phyloP scores from a whole-genome alignment of 2,113 vertebrate genomes.

The Procapra przewalskii region DNA sequence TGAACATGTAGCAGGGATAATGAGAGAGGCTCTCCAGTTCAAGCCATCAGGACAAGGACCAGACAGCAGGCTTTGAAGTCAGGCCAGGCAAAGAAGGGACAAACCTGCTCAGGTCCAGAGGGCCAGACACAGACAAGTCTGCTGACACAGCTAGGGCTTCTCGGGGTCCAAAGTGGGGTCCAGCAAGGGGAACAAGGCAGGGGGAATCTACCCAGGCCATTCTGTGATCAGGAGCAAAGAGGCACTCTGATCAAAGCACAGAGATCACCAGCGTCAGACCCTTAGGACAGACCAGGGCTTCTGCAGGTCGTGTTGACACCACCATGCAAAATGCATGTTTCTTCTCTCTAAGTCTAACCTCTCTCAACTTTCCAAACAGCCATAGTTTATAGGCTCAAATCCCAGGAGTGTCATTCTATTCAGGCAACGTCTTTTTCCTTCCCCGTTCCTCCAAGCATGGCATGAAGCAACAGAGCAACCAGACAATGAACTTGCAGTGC shows the following conservation, averaged over 20 bases:
- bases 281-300: background rate
- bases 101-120: background rate
- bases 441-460: background rate
- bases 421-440: background rate
- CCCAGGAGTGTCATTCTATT: background rate
- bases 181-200: background rate
- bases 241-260: too few relatives aligned
- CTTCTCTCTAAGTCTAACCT: background rate
- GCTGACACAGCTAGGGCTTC: background rate
- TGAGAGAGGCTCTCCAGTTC: background rate
- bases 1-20: background rate
- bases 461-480: background rate
- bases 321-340: background rate
- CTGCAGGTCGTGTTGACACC: too few relatives aligned
- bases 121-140: background rate
- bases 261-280: background rate
- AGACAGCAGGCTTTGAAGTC: background rate
- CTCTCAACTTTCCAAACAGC: background rate
- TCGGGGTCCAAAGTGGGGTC: background rate
- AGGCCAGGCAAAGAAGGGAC: background rate
- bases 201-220: background rate
- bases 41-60: background rate
- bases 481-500: rapidly evolving
- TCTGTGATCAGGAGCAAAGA: background rate
- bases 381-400: background rate